Percentiles rank a stretch among this genome's conserved stretches.
Evolutionary conservation across 2,113 vertebrate genomes (phyloP).

Genomic region (Chelonoidis abingdonii): DNA sequence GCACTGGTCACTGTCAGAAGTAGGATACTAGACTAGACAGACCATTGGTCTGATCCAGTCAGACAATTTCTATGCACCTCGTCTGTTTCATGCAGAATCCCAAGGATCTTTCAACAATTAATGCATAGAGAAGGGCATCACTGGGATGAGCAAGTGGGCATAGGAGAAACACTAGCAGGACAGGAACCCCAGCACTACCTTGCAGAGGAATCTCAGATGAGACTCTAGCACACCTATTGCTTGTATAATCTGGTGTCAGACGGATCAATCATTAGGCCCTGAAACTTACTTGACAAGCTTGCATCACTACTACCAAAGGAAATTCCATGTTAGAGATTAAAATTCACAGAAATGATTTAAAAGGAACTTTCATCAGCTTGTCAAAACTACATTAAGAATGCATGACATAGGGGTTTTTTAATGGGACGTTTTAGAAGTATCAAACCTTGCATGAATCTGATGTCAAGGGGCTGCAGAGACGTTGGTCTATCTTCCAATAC

Average conservation of each 20-base stretch:
- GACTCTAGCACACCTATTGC: not conserved
- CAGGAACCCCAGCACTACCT: not conserved
- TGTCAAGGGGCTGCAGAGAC: not conserved
- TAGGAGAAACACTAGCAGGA: not conserved
- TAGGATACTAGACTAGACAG: not conserved
- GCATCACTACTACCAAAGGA: not conserved
- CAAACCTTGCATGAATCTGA: not conserved
- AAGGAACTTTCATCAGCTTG: not conserved
- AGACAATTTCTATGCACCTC: not conserved
- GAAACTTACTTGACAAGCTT: not conserved
- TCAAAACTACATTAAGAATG: not conserved
- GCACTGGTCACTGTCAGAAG: rapidly evolving
- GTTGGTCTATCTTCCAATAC: not conserved
- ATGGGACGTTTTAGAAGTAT: not conserved
- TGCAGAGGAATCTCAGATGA: not conserved
- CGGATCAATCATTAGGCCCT: not conserved
- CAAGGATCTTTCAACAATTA: not conserved
- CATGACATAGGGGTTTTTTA: not conserved
- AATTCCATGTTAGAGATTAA: not conserved
- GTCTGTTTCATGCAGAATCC: not conserved
- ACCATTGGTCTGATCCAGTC: not conserved
- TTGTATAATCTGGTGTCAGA: not conserved
- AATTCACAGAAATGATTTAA: not conserved
- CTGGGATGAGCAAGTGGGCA: not conserved
- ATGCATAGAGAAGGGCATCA: not conserved